These are phyloP conservation scores for Callopanchax toddi DNA, from an alignment of 2,113 vertebrate species.

Conservation along the genomic window DNA sequence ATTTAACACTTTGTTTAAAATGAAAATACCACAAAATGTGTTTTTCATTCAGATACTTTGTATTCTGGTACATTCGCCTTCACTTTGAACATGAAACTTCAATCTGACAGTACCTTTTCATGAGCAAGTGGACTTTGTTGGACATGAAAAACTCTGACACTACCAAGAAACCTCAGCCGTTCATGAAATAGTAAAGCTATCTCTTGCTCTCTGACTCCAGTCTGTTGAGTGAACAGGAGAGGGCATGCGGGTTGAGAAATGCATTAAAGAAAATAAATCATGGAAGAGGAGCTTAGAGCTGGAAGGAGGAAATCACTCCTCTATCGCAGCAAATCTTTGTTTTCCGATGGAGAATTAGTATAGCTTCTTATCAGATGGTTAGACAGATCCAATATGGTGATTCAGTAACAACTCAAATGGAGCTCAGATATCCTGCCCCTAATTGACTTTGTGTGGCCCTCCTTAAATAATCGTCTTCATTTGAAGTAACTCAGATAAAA, in stretches of 20 bases:
- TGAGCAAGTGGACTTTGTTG: conserved; percentile 56
- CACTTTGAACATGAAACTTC: conserved; percentile 29
- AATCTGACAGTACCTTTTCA: conserved; percentile 33
- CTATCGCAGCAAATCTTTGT: conserved; percentile 16
- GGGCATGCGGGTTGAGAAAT: conserved; percentile 66
- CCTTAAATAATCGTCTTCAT: conserved; percentile 71
- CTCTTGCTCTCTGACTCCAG: conserved; percentile 66
- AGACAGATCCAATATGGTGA: conserved; percentile 68
- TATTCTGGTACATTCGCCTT: not conserved
- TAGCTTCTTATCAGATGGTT: conserved; percentile 67
- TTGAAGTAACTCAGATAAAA: conserved; percentile 66
- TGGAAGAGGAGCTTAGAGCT: conserved; percentile 27
- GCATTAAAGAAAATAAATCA: conserved; percentile 68
- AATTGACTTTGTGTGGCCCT: conserved; percentile 72
- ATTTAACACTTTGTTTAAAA: too few species aligned
- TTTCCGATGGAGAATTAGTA: conserved; percentile 17
- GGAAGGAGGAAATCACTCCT: conserved; percentile 41
- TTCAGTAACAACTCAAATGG: conserved; percentile 60
- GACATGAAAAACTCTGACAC: conserved; percentile 61
- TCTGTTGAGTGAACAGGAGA: conserved; percentile 73
- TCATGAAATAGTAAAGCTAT: conserved; percentile 76
- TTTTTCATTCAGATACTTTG: not conserved
- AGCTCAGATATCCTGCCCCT: conserved; percentile 64
- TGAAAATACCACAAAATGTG: too few species aligned
- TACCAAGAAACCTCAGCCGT: conserved; percentile 53